These are phyloP conservation scores for Callipepla squamata DNA, from an alignment of 2,113 vertebrate genomes.

Conservation along the genomic window DNA sequence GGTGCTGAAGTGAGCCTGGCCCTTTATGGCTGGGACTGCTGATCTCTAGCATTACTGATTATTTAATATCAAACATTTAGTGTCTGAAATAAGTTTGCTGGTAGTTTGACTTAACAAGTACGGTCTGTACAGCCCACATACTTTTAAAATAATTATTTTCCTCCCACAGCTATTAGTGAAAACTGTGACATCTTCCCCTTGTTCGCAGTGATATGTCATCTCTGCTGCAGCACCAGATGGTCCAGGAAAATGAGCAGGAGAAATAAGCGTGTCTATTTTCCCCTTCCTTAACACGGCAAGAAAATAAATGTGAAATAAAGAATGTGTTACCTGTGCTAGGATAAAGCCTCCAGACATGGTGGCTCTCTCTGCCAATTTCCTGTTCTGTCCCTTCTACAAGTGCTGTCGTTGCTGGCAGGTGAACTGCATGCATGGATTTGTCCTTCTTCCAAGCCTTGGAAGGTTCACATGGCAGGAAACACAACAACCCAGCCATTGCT, in stretches of 20 bases:
- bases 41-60: conserved; percentile 40
- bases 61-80: conserved; percentile 58
- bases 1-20: neutral
- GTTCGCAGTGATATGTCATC: conserved; percentile 63
- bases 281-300: conserved; percentile 13
- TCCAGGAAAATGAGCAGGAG: conserved; percentile 72
- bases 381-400: neutral
- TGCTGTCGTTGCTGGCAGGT: neutral
- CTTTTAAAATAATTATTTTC: conserved; percentile 75
- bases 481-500: neutral
- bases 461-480: neutral
- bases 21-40: neutral
- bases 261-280: conserved; percentile 59
- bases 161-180: conserved; percentile 72
- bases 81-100: conserved; percentile 67
- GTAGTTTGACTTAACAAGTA: conserved; percentile 72
- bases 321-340: conserved; percentile 56
- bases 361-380: neutral
- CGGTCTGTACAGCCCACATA: conserved; percentile 64
- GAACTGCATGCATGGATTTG: neutral
- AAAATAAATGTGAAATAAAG: conserved; percentile 52
- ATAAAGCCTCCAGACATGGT: conserved; percentile 26
- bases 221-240: conserved; percentile 69
- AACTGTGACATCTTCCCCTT: conserved; percentile 73
- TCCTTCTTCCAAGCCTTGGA: neutral